Evolutionary conservation across 2,113 vertebrate species (phyloP).

Genomic region (Eidolon helvum): DNA sequence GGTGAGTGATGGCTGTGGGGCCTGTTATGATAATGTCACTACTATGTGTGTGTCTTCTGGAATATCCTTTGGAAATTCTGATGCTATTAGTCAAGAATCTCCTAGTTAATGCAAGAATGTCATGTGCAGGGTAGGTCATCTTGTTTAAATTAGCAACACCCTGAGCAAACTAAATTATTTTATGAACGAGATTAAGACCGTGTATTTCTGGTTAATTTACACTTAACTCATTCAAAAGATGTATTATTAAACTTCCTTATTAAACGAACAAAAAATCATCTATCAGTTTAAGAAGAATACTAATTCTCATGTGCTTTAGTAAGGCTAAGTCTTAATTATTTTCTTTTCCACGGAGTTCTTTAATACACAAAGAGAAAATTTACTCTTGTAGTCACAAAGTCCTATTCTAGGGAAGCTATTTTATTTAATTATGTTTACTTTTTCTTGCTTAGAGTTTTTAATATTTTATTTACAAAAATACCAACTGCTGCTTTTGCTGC

Average conservation of each 20-base stretch:
- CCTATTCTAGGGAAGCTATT: slow-evolving; percentile 15
- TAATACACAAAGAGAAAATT: slow-evolving; percentile 55
- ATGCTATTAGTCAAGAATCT: slow-evolving; percentile 62
- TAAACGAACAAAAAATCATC: slow-evolving; percentile 55
- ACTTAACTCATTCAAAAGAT: slow-evolving; percentile 69
- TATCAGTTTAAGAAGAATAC: slow-evolving; percentile 52
- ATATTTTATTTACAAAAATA: slow-evolving; percentile 15
- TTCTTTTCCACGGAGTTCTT: slow-evolving; percentile 35
- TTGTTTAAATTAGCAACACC: slow-evolving; percentile 75
- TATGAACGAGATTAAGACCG: slow-evolving; percentile 25
- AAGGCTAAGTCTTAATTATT: slow-evolving; percentile 34
- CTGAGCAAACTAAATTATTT: slow-evolving; percentile 58
- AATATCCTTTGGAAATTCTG: slow-evolving; percentile 64
- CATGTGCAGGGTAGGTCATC: slow-evolving; percentile 59
- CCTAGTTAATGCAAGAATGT: slow-evolving; percentile 48
- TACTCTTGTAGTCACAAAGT: slow-evolving; percentile 13
- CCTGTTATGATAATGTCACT: slow-evolving; percentile 42
- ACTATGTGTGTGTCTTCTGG: slow-evolving; percentile 51
- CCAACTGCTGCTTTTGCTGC: neutral
- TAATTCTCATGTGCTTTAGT: neutral
- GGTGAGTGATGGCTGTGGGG: neutral
- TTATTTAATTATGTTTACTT: slow-evolving; percentile 56
- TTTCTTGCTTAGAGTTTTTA: neutral
- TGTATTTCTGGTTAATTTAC: slow-evolving; percentile 71
- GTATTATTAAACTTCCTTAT: slow-evolving; percentile 50